Evolutionary conservation across 2,888 invertebrate species (phyloP).

Genomic region (Cheilosia vulpina): DNA sequence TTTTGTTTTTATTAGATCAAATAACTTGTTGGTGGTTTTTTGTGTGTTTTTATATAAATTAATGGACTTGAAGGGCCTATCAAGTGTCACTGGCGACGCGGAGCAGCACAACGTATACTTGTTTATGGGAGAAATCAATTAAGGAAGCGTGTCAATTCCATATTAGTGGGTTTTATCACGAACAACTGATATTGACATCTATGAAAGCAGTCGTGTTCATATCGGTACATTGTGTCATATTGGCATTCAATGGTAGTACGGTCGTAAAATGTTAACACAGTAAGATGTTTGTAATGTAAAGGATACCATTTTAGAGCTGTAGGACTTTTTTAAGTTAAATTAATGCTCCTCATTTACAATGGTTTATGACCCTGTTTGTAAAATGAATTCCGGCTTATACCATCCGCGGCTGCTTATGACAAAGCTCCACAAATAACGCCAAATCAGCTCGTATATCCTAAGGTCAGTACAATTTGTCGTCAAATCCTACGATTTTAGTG

Average conservation of each 20-base stretch:
- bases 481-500: no score
- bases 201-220: neutral
- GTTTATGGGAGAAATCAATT: slow-evolving; percentile 6
- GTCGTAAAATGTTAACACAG: no score
- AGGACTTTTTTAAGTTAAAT: no score
- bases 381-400: no score
- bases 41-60: slow-evolving; percentile 11
- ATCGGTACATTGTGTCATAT: neutral
- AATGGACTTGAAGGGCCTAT: slow-evolving; percentile 21
- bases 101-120: neutral
- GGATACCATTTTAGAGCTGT: no score
- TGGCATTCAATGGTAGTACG: neutral
- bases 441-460: no score
- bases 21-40: neutral
- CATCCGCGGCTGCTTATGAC: no score
- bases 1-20: slow-evolving; percentile 17
- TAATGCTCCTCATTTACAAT: no score
- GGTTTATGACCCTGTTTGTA: no score
- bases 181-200: neutral
- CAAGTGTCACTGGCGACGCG: slow-evolving; percentile 1
- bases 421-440: no score
- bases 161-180: neutral
- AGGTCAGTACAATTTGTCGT: no score
- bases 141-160: neutral
- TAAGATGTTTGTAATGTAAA: no score